Conservation (phyloP, 2,888 invertebrate species). For the Eulithis testata region DNA sequence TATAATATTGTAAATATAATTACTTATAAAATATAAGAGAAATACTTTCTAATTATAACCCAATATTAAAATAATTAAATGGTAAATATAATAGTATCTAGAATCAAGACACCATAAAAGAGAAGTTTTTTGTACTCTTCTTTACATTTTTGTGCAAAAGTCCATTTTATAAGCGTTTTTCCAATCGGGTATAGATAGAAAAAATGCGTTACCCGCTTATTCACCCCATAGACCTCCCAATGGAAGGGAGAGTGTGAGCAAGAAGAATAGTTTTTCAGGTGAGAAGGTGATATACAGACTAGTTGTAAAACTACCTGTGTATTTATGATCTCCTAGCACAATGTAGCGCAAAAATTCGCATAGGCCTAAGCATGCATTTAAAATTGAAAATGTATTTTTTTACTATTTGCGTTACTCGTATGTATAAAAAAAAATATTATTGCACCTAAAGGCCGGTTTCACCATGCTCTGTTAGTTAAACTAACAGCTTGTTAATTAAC, state of each 20-base stretch:
- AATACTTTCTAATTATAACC: no score
- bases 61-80: no score
- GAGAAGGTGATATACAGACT: neutral
- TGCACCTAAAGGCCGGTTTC: no score
- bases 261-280: slow-evolving; percentile 8
- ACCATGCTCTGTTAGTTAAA: no score
- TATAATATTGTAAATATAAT: no score
- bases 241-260: slow-evolving; percentile 13
- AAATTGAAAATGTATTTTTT: neutral
- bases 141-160: neutral
- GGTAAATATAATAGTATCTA: no score
- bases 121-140: no score
- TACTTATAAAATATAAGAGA: no score
- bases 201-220: slow-evolving; percentile 1
- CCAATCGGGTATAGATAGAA: slow-evolving; percentile 3
- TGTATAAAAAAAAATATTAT: no score
- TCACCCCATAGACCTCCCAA: neutral
- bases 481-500: no score
- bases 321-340: slow-evolving; percentile 9
- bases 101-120: no score
- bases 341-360: neutral
- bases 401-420: no score
- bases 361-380: neutral
- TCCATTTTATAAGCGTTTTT: slow-evolving; percentile 2
- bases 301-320: neutral